Conservation (phyloP, 2,888 invertebrate species). For the Suillia variegata region DNA sequence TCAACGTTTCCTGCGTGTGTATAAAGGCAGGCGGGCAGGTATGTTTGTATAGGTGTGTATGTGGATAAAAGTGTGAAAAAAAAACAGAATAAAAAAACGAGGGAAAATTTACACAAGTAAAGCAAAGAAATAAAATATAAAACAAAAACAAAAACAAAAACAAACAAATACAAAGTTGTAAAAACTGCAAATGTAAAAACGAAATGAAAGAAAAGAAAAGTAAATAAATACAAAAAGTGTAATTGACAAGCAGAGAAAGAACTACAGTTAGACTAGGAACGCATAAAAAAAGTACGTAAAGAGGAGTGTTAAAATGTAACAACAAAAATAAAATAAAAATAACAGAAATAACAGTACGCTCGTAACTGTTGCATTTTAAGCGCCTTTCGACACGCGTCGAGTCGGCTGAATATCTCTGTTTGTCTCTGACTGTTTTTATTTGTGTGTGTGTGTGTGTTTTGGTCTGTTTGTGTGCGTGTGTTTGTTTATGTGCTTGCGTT, state of each 20-base stretch:
- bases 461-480: not conserved
- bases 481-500: not conserved
- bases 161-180: too few relatives aligned
- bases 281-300: not conserved
- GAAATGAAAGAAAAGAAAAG: not conserved
- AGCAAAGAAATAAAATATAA: too few relatives aligned
- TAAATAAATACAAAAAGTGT: not conserved
- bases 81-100: too few relatives aligned
- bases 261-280: not conserved
- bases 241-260: constrained; percentile 1
- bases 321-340: not conserved
- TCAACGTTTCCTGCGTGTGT: too few relatives aligned
- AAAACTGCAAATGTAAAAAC: constrained; percentile 4
- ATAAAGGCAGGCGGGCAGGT: too few relatives aligned
- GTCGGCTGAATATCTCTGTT: too few relatives aligned
- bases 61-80: too few relatives aligned
- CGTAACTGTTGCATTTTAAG: constrained; percentile 10
- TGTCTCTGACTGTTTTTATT: too few relatives aligned
- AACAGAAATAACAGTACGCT: not conserved
- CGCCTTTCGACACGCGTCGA: not conserved
- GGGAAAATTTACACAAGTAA: too few relatives aligned
- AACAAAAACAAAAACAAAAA: too few relatives aligned
- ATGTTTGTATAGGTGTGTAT: too few relatives aligned
- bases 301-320: not conserved
- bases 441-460: not conserved